Conservation (phyloP, 2,113 vertebrate genomes). For the Chionodraco myersi region DNA sequence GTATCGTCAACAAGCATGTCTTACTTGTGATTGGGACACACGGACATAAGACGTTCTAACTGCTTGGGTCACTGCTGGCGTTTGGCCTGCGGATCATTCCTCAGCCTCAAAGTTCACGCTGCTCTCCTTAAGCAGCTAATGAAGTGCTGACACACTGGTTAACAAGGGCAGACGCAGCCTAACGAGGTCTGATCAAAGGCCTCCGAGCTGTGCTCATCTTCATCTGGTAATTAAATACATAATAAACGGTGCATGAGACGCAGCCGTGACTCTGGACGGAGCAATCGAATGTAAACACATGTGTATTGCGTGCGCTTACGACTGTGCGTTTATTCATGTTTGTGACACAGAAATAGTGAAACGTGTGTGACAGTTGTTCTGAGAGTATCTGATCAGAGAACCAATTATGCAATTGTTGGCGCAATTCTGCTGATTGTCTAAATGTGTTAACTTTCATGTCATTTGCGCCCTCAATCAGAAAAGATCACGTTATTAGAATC, state of each 20-base stretch:
- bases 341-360: not conserved
- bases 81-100: conserved; percentile 29
- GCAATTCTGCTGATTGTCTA: not conserved
- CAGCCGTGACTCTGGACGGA: conserved; percentile 23
- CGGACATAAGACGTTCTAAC: not conserved
- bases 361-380: not conserved
- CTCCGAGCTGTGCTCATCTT: conserved; percentile 64
- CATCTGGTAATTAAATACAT: conserved; percentile 79
- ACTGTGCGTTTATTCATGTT: not conserved
- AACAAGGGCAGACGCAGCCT: conserved; percentile 72
- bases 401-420: not conserved
- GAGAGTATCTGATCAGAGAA: not conserved
- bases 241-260: conserved; percentile 49
- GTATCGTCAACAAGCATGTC: conserved; percentile 26
- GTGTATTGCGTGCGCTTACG: not conserved
- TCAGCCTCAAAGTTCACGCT: conserved; percentile 45
- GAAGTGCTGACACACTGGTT: conserved; percentile 79
- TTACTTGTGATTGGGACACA: conserved; percentile 15
- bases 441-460: not conserved
- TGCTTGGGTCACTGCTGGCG: conserved; percentile 31
- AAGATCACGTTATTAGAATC: not conserved
- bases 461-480: not conserved
- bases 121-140: conserved; percentile 67
- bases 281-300: conserved; percentile 15
- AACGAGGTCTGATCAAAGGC: conserved; percentile 82